Base-by-base conservation (phyloP, 2,888 invertebrate species). In the Chydorus sphaericus region DNA sequence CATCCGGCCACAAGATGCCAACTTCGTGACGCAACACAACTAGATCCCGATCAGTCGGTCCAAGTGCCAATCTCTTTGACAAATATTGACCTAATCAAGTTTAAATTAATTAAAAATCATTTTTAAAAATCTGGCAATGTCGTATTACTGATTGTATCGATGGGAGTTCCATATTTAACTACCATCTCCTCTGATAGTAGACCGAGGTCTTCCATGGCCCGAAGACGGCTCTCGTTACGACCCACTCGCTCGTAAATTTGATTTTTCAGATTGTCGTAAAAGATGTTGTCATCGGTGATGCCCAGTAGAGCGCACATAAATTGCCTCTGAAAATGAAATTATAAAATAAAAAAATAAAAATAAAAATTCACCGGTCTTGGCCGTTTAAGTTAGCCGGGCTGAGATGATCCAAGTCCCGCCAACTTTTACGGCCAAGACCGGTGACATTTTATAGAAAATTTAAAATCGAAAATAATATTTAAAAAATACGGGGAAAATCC, bases 21-120 rank as follows among this genome's bases (percentile, higher is more conserved):
- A 99, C 76, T 66, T 96, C 89, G 68, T 98, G 97, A 1, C 94
- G 80, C 62, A 99, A 75, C 31, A 98, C 82, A 2, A 99, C 86
- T 62, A 99, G 74, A 73, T 98, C 98, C 0, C 94, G 78, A 71
- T 98, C 98, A 10, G 14, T 18, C 1, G 51, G 71, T 83, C 90
- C 84, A 61, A 85, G 81, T 28, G 80, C 79, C 39, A 96, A 73
- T 66, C 80, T 82, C 62, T 85, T 85, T 55, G 86, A 80, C 38
- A 97, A 75, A 69, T 88, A 92, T 67, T 89, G 80, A 39, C 48
- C 52, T 52, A 36, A 11, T 39, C 16, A 16, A 48, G 16, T 18
- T 1, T 16, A 7, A 48, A 48, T 3, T 11, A 28, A 29, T 3
- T 1, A 2, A 16, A 48, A 16, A 4, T 18, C 20, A 23, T 48